Evolutionary conservation across 2,888 invertebrate genomes (phyloP).

Genomic region (Tachina grossa): DNA sequence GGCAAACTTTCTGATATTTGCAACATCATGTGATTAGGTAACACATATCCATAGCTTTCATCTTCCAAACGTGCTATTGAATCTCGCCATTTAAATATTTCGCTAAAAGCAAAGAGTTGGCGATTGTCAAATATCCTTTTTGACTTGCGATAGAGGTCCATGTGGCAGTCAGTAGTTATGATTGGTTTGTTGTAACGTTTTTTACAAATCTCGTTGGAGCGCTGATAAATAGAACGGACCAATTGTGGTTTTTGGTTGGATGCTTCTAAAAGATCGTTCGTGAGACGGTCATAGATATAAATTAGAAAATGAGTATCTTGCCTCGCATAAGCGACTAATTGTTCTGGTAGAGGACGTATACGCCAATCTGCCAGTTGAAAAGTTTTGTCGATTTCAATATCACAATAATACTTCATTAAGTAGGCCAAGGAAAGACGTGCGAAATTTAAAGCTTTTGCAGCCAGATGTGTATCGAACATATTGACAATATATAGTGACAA

Average conservation of each 20-base stretch:
- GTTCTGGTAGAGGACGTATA: slow-evolving; percentile 92
- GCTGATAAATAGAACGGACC: slow-evolving; percentile 88
- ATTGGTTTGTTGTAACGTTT: slow-evolving; percentile 92
- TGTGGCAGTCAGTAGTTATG: slow-evolving; percentile 87
- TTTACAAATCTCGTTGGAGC: slow-evolving; percentile 89
- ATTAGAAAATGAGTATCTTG: slow-evolving; percentile 97
- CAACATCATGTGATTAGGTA: slow-evolving; percentile 98
- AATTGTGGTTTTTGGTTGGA: slow-evolving; percentile 87
- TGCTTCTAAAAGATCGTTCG: slow-evolving; percentile 87
- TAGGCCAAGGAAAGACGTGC: slow-evolving; percentile 89
- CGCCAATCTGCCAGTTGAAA: slow-evolving; percentile 98
- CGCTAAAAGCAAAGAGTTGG: slow-evolving; percentile 91
- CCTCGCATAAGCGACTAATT: slow-evolving; percentile 92
- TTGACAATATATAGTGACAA: slow-evolving; percentile 97
- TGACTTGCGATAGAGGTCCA: slow-evolving; percentile 90
- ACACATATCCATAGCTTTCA: slow-evolving; percentile 95
- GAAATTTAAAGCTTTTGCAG: slow-evolving; percentile 89
- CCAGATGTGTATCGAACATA: slow-evolving; percentile 97
- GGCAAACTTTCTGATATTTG: slow-evolving; percentile 94
- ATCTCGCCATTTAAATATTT: slow-evolving; percentile 95
- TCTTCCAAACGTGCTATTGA: slow-evolving; percentile 91
- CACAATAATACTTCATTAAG: slow-evolving; percentile 90
- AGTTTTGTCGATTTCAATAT: slow-evolving; percentile 92
- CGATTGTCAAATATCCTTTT: slow-evolving; percentile 92
- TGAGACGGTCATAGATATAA: slow-evolving; percentile 92